Conservation (phyloP, 2,113 vertebrate genomes). For the Cromileptes altivelis region DNA sequence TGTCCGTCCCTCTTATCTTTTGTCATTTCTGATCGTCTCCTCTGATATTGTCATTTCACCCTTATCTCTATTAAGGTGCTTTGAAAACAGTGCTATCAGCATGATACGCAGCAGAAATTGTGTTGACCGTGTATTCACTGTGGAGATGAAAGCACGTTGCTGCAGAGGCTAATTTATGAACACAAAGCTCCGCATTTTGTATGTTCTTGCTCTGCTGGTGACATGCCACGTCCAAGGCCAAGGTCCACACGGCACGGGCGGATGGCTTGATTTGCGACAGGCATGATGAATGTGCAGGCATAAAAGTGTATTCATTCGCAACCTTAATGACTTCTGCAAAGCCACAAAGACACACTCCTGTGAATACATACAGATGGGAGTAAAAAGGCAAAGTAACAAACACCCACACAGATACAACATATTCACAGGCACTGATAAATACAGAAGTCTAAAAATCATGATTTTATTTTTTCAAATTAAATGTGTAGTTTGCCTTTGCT, state of each 20-base stretch:
- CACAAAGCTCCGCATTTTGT: constrained; percentile 11
- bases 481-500: background rate
- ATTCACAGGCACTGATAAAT: background rate
- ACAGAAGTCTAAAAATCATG: background rate
- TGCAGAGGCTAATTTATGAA: constrained; percentile 18
- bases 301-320: constrained; percentile 18
- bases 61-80: background rate
- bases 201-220: constrained; percentile 16
- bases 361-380: background rate
- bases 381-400: background rate
- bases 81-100: constrained; percentile 9
- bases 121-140: constrained; percentile 1
- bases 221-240: constrained; percentile 30
- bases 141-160: constrained; percentile 1
- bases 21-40: constrained; percentile 14
- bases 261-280: background rate
- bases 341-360: background rate
- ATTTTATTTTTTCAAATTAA: background rate
- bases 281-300: constrained; percentile 38
- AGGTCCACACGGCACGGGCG: constrained; percentile 23
- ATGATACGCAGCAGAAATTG: background rate
- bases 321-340: constrained; percentile 21
- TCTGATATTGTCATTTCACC: constrained; percentile 2
- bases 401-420: background rate
- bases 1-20: background rate